Evolutionary conservation across 2,113 vertebrate species (phyloP).

Genomic region (Lophura nycthemera): DNA sequence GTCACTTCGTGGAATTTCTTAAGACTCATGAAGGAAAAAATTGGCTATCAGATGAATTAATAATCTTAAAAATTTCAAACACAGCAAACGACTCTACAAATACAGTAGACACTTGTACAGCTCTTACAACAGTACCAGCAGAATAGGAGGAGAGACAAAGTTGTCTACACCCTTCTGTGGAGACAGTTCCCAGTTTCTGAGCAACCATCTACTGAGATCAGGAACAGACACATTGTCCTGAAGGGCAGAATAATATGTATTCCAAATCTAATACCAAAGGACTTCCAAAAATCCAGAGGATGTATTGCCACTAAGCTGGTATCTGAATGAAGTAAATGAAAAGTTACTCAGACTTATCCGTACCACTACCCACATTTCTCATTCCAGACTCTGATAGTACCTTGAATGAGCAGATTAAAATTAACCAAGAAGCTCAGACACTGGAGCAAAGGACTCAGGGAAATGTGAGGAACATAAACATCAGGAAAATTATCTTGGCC

Average conservation of each 20-base stretch:
- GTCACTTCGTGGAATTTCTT: background rate
- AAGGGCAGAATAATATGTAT: background rate
- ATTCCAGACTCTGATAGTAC: background rate
- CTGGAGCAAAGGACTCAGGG: background rate
- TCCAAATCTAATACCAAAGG: background rate
- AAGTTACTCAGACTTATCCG: background rate
- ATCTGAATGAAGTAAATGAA: background rate
- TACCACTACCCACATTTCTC: background rate
- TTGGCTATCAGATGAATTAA: background rate
- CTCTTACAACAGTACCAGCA: background rate
- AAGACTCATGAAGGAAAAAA: background rate
- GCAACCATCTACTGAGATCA: background rate
- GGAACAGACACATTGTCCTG: background rate
- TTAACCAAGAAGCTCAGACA: background rate
- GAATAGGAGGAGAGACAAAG: background rate
- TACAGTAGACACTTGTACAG: background rate
- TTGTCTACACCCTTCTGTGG: background rate
- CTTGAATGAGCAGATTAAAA: background rate
- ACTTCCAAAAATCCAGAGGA: background rate
- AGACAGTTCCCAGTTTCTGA: background rate
- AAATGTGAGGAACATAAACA: background rate
- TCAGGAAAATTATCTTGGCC: background rate
- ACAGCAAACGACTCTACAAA: background rate
- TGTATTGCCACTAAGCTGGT: background rate
- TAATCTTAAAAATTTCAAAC: background rate